Base-by-base conservation (phyloP, 1,140 invertebrate genomes). In the Magallana gigas region DNA sequence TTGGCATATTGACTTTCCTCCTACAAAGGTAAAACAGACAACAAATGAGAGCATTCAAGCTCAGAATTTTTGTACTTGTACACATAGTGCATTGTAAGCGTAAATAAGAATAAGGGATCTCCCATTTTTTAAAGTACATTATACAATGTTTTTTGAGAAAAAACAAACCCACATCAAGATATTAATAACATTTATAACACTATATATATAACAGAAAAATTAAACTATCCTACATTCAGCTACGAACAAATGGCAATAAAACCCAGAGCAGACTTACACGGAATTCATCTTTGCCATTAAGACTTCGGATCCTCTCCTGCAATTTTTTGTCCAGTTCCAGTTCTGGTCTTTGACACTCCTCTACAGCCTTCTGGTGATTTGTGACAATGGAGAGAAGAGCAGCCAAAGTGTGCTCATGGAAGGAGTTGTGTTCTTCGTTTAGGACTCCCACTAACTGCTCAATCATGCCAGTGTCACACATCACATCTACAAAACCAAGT, bases 391-490 rank as follows among this genome's bases (percentile, higher is more conserved):
- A 93, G 86, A 94, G 91, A 0, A 96, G 91, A 29, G 96, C 95
- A 87, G 93, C 93, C n/a, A 96, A 92, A 6, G 96, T 89, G 91
- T 96, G 96, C 92, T 96, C 96, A 87, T 96, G 96, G 57, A 89
- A 94, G 9, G 92, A 90, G 16, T 94, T 91, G 85, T 96, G 94
- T 88, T 94, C 94, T 89, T 94, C 94, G 18, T 88, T 88, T 81
- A 96, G 91, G 58, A 96, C 92, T 64, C 94, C 95, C 12, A 95
- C 93, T 8, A 95, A 91, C 92, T 96, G 96, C 84, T 96, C 96
- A 14, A 96, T 94, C 76, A 96, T 94, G 16, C 96, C 96, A 94
- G 96, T 96, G 88, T 96, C 95, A 85, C 95, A 94, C 14, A 96
- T 90, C 9, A 92, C 92, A 91, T 95, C 95, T 95, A 90, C 81